Conservation (phyloP, 2,113 vertebrate species). For the Callospermophilus lateralis region DNA sequence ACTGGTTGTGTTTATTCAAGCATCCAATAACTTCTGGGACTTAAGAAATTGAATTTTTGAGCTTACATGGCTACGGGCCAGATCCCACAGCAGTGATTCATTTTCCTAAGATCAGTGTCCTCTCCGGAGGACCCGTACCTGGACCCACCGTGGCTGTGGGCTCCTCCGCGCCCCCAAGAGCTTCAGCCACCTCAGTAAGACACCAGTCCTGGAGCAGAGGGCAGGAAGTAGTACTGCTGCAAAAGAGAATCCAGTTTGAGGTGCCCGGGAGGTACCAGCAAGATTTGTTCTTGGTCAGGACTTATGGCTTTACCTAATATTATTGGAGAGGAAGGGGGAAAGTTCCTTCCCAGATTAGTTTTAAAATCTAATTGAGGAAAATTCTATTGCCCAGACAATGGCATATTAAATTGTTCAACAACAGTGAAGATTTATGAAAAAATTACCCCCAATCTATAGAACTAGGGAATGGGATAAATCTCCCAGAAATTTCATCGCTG, state of each 20-base stretch:
- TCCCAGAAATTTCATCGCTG: neutral
- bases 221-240: neutral
- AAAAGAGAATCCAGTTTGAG: neutral
- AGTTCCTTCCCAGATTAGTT: conserved; percentile 64
- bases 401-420: conserved; percentile 61
- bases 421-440: conserved; percentile 64
- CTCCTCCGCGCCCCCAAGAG: neutral
- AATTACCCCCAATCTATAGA: conserved; percentile 36
- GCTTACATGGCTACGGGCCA: neutral
- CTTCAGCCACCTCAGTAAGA: neutral
- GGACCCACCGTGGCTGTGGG: neutral
- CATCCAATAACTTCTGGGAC: neutral
- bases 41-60: conserved; percentile 33
- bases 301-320: conserved; percentile 25
- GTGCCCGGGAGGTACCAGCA: neutral
- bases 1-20: neutral
- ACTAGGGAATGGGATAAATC: conserved; percentile 57
- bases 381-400: conserved; percentile 71
- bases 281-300: conserved; percentile 48
- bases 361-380: conserved; percentile 78
- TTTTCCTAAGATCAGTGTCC: neutral
- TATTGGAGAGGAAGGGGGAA: conserved; percentile 17
- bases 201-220: neutral
- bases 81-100: neutral
- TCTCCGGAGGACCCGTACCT: neutral